Conservation (phyloP, 1,140 invertebrate species). For the Drosophila tristis region DNA sequence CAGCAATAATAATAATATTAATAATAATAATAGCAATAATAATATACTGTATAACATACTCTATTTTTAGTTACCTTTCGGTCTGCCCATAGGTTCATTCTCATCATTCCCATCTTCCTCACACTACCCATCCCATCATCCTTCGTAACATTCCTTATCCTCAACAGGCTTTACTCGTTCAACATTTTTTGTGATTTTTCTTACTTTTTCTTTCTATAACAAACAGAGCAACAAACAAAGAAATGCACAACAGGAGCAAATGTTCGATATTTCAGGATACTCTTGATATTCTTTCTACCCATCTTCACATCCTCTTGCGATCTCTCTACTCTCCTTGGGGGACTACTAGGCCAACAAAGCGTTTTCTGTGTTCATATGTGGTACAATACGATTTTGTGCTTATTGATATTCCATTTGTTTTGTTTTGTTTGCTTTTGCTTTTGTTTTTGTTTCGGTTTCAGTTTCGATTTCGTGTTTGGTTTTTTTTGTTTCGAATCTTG, state of each 20-base stretch:
- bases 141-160: not conserved
- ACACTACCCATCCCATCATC: slow-evolving; percentile 7
- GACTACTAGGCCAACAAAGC: slow-evolving; percentile 67
- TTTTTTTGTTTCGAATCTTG: slow-evolving; percentile 32
- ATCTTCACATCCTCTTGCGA: not conserved
- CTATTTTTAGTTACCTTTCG: slow-evolving; percentile 11
- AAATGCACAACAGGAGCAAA: slow-evolving; percentile 79
- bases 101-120: slow-evolving; percentile 37
- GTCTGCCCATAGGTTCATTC: slow-evolving; percentile 20
- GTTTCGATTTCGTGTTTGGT: not conserved
- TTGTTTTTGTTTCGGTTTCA: slow-evolving; percentile 4
- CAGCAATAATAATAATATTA: slow-evolving; percentile 68
- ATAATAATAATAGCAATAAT: slow-evolving; percentile 61
- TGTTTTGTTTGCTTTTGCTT: not conserved
- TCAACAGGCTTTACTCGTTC: slow-evolving; percentile 35
- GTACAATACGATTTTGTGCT: slow-evolving; percentile 62
- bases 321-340: slow-evolving; percentile 25
- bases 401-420: slow-evolving; percentile 25
- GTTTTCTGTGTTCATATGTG: slow-evolving; percentile 55
- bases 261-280: slow-evolving; percentile 50
- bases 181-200: slow-evolving; percentile 46
- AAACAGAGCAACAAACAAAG: slow-evolving; percentile 81
- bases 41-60: slow-evolving; percentile 75
- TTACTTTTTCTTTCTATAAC: slow-evolving; percentile 48
- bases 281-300: slow-evolving; percentile 8